phyloP scores from a whole-genome alignment of 1,140 invertebrate genomes.

The Drosophila nebulosa region DNA sequence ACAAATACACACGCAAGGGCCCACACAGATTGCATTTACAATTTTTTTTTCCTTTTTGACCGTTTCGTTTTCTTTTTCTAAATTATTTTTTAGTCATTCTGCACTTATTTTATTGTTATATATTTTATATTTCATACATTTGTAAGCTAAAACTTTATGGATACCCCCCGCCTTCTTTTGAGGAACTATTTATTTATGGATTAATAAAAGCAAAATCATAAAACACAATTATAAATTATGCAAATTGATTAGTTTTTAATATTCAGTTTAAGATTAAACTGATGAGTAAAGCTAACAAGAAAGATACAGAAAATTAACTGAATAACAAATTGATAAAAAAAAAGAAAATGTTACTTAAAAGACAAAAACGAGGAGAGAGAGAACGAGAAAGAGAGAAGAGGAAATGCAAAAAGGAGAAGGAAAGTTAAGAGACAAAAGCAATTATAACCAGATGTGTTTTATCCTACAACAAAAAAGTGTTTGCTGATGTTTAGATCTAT shows the following conservation, averaged over 20 bases:
- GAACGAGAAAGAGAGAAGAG: neutral
- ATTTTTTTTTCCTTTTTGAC: neutral
- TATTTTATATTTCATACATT: constrained; percentile 6
- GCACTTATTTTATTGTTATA: neutral
- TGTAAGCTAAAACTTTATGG: neutral
- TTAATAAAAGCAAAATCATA: neutral
- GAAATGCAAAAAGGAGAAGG: neutral
- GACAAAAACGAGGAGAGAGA: neutral
- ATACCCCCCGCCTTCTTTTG: neutral
- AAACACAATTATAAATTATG: neutral
- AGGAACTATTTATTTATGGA: constrained; percentile 1
- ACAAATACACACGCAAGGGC: too few relatives aligned
- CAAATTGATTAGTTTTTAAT: neutral
- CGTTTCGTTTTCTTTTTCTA: neutral
- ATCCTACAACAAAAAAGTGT: neutral
- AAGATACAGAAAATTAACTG: neutral
- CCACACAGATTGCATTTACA: constrained; percentile 1
- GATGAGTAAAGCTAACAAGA: neutral
- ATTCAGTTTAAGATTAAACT: neutral
- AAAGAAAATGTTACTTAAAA: neutral
- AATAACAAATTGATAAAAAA: neutral
- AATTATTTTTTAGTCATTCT: constrained; percentile 7
- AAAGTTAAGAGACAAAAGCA: constrained; percentile 5
- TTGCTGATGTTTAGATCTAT: constrained; percentile 23
- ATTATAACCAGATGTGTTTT: constrained; percentile 14